Base-by-base conservation (phyloP, 2,113 vertebrate species). In the Tapirus terrestris region DNA sequence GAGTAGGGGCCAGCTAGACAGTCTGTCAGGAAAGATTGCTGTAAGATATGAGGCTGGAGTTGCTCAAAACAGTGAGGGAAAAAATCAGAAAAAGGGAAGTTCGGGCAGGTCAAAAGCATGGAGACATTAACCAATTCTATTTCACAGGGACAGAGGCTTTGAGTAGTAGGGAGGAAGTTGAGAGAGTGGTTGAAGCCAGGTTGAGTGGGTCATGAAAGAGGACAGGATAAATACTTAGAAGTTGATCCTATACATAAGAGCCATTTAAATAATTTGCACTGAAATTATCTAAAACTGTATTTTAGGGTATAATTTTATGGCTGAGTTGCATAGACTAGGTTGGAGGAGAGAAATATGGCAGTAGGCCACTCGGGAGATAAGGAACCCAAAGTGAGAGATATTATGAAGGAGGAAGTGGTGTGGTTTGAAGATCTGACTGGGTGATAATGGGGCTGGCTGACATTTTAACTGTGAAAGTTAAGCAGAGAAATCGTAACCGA, bases 381-480 rank as follows among this genome's bases (percentile, higher is more conserved):
- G 43, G 36, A 91, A 13, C 14, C 21, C 53, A 3, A 48, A 51
- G 43, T 58, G 23, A n/a, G 27, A 36, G 63, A 8, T 14, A 27
- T 33, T 67, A 16, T 7, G 45, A 51, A 76, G 11, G 33, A 85
- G 75, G 56, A 85, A 36, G 20, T 51, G 45, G 31, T 39, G 31
- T 80, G 53, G 29, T 67, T 45, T 88, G 60, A 67, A 56, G 65
- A 63, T 56, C 29, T 89, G 12, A 84, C 12, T 56, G 48, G 17
- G 29, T 86, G 82, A 29, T 45, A 27, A 73, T 23, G 68, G 72
- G 31, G 18, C 43, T 86, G 51, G 21, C 51, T 93, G 83, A 29
- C 36, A 89, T 93, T 96, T 94, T 79, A 72, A 80, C 86, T 82
- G 60, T 72, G n/a, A 75, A 92, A 72, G 63, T 77, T 91, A 92